phyloP scores from a whole-genome alignment of 2,888 invertebrate genomes.

The Mimumesa dahlbomi region DNA sequence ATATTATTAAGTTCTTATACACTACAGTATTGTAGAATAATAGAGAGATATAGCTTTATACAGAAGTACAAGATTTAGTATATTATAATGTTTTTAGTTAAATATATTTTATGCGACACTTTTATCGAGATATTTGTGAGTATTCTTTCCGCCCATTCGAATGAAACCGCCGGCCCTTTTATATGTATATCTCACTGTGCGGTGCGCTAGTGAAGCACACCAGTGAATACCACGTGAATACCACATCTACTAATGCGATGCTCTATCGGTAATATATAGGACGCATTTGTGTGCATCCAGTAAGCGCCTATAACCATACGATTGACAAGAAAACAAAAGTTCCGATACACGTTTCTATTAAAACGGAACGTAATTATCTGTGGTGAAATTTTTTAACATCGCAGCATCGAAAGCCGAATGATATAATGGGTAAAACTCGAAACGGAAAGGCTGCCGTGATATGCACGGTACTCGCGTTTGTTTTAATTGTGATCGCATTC shows the following conservation, averaged over 20 bases:
- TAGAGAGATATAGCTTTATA: too few relatives aligned
- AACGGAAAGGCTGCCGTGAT: conserved; percentile 92
- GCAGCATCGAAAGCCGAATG: background rate
- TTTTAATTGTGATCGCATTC: conserved; percentile 93
- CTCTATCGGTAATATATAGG: conserved; percentile 13
- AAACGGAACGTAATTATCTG: too few relatives aligned
- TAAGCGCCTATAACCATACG: conserved; percentile 10
- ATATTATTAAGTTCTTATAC: background rate
- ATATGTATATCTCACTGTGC: background rate
- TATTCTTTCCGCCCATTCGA: background rate
- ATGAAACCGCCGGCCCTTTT: background rate
- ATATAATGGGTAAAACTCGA: conserved; percentile 83
- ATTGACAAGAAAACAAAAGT: conserved; percentile 11
- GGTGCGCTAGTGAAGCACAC: conserved; percentile 11
- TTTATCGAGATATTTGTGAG: too few relatives aligned
- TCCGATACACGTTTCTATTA: too few relatives aligned
- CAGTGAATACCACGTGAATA: background rate
- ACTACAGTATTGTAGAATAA: too few relatives aligned
- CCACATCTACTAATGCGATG: conserved; percentile 12
- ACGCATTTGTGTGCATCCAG: background rate
- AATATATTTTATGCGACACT: too few relatives aligned
- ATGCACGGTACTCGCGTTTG: conserved; percentile 90
- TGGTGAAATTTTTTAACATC: too few relatives aligned
- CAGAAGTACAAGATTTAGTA: too few relatives aligned
- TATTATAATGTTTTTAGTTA: too few relatives aligned